A percentile compares a stretch with the other conserved stretches of the same genome.
Evolutionary conservation across 1,140 invertebrate species (phyloP).

Genomic region (Andrena cerasifolii): DNA sequence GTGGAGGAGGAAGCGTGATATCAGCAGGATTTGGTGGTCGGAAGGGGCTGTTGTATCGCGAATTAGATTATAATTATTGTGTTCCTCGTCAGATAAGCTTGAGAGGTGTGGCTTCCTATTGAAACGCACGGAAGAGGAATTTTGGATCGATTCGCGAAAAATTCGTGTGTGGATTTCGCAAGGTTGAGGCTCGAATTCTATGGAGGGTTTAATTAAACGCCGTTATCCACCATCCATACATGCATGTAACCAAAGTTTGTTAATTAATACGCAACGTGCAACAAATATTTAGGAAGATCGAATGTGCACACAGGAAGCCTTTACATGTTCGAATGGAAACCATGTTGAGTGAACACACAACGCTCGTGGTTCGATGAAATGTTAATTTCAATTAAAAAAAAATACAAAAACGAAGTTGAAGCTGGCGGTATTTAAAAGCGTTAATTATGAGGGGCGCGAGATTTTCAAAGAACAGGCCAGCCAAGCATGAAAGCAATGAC

Average conservation of each 20-base stretch:
- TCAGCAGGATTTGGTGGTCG: too few relatives aligned
- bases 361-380: not conserved
- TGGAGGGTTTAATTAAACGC: not conserved
- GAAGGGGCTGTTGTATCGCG: too few relatives aligned
- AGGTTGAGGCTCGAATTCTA: not conserved
- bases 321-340: not conserved
- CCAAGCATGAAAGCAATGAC: not conserved
- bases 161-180: not conserved
- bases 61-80: not conserved
- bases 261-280: conserved; percentile 1
- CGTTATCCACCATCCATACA: too few relatives aligned
- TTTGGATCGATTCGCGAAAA: not conserved
- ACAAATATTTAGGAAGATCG: not conserved
- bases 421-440: too few relatives aligned
- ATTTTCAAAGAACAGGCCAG: not conserved
- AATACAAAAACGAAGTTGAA: too few relatives aligned
- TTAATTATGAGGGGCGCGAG: too few relatives aligned
- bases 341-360: not conserved
- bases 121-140: too few relatives aligned
- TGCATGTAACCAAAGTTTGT: conserved; percentile 14
- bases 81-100: not conserved
- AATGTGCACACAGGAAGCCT: not conserved
- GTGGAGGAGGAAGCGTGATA: not conserved
- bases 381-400: not conserved
- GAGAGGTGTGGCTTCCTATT: not conserved